Base-by-base conservation (phyloP, 2,888 invertebrate genomes). In the Temnothorax ravouxi region DNA sequence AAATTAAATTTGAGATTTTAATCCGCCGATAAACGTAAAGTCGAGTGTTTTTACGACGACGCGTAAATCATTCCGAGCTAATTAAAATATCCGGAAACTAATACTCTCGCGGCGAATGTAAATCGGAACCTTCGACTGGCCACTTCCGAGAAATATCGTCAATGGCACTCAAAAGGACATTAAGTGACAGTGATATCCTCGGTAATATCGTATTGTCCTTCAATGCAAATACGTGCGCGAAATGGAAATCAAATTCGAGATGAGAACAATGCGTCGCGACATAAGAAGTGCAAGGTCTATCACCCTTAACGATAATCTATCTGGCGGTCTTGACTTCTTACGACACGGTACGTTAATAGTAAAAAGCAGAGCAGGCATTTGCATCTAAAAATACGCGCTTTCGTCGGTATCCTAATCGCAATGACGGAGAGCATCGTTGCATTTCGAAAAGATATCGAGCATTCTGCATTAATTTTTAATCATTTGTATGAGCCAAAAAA, bases 131-230 rank as follows among this genome's bases (percentile, higher is more conserved):
- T 79, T 71, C 71, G 67, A 13, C 6, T 13, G 47, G 47, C 13
- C 38, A 13, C n/a, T 59, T 71, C 72, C 54, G 69, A 67, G 77
- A 67, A 8, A 9, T 29, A 8, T 72, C 47, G 29, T 21, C 21
- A 66, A 56, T 77, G 47, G n/a, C 18, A 71, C 38, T 79, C 56
- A 38, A 50, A 59, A 71, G 79, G 29, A 80, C 47, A 72, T 38
- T 21, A 18, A 1, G 29, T 29, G 29, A 34, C 34, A 34, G 29
- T 15, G 71, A 56, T 59, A 71, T 29, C 29, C 29, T 29, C 29
- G 29, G 56, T 69, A 54, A 56, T n/a, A 47, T n/a, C 29, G 18
- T 29, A 59, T 44, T 2, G 79, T 71, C 79, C 79, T 80, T 80
- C 79, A 25, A 44, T 4, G n/a, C 21, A 21, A 4, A 56, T 2